Evolutionary conservation across 2,797 vertebrate species (phyloP), one percentile per base, ranked within the genome.

Genomic region (Novumbra hubbsi): DNA sequence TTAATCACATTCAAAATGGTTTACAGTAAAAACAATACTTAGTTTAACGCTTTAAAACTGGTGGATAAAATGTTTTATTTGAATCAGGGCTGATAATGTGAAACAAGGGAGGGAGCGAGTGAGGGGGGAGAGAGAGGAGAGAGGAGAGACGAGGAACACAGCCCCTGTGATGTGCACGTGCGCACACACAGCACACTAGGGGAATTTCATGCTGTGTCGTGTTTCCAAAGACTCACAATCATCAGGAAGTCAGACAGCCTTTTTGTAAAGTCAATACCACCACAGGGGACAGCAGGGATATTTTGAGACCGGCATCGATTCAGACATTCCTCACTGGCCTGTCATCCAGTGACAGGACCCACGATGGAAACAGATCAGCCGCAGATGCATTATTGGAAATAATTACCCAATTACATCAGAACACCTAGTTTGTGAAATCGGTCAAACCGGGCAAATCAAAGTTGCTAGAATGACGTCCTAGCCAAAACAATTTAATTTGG

Each of bases 231-330:
- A 49, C 50, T 80, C 84, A 88, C 87, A 88, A 87, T 89, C 7
- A 5, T 28, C 80, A 85, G 91, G 88, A 92, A 92, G 79, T 76
- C n/a, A 76, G 24, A 38, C 41, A 34, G 45, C 89, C 88, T 93
- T 89, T 91, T 72, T 81, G 70, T 84, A 80, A 82, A 77, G 84
- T 89, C 89, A 91, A 80, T 87, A 86, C 68, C 0, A 76, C 72
- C 84, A 87, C 71, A 57, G 83, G 84, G 89, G 89, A 92, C 89
- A 78, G 80, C 38, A 74, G 73, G 84, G 75, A 82, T 93, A 90
- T 91, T 91, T 90, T 79, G 48, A 79, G 78, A 73, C 32, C 12
- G 65, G 9, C 15, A 71, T 76, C 81, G 80, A 78, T 86, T 85
- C 73, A 85, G 83, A 83, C 83, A 79, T 80, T 85, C 68, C 78